Percentiles rank a stretch among this genome's conserved stretches.
Evolutionary conservation across 2,888 invertebrate genomes (phyloP).

Genomic region (Lampropteryx suffumata): DNA sequence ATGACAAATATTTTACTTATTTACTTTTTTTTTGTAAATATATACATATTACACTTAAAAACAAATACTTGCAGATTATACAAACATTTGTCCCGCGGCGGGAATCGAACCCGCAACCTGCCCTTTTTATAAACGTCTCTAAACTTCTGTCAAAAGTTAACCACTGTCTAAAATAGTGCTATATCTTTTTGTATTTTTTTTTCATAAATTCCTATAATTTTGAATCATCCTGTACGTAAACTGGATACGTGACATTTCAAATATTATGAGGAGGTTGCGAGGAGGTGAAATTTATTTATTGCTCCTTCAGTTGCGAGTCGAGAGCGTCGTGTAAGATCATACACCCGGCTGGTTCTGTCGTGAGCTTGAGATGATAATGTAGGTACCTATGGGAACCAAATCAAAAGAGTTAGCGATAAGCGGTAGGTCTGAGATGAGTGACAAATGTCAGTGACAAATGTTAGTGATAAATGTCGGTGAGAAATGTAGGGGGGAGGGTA

Average conservation of each 20-base stretch:
- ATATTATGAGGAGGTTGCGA: constrained; percentile 56
- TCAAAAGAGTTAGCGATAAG: constrained; percentile 6
- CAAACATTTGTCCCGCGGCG: no score
- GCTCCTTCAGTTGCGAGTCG: constrained; percentile 58
- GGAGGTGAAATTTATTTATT: constrained; percentile 53
- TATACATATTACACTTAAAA: no score
- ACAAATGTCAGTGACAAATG: constrained; percentile 2
- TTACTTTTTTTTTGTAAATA: no score
- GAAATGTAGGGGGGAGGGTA: no score
- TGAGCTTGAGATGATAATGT: constrained; percentile 15
- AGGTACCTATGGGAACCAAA: not conserved
- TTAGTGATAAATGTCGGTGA: not conserved
- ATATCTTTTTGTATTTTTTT: no score
- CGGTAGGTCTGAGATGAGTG: no score
- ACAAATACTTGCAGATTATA: no score
- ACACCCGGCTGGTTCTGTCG: constrained; percentile 32
- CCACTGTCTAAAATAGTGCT: no score
- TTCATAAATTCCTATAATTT: not conserved
- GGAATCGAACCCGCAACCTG: no score
- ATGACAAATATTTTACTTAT: no score
- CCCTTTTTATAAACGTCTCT: no score
- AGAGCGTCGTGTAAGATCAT: constrained; percentile 49
- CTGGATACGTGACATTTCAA: constrained; percentile 51
- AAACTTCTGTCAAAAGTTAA: no score
- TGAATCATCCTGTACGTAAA: constrained; percentile 39